Evolutionary conservation across 1,140 invertebrate genomes (phyloP), one percentile per base, ranked within the genome.

Genomic region (Cheumatopsyche charites): DNA sequence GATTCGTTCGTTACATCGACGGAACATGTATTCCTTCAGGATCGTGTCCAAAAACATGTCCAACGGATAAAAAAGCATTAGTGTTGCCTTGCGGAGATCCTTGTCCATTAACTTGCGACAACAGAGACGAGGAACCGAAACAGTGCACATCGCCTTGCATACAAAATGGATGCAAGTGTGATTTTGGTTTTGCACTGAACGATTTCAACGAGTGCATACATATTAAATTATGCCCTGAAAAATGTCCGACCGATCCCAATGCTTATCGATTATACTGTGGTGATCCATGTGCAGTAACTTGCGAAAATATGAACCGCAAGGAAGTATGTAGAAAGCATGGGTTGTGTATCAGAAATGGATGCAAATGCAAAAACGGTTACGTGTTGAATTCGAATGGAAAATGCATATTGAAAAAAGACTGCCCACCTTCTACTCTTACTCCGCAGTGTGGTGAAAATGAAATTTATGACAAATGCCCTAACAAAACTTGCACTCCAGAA

Each of bases 91-190:
- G 63, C 23, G 42, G 42, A 47, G 63, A 47, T 49, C 42, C 63
- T 15, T 66, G 63, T 47, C 63, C 63, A 9, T 26, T 17, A 15
- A 66, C 63, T 0, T 66, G 63, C 21, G 6, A 47, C 25, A 47
- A 66, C 63, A 68, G 61, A 36, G 49, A 67, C 62, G 62, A 72
- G 13, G 36, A 9, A 43, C 29, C 21, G 23, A 36, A 52, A 23
- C 17, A 19, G n/a, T 72, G 70, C 19, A 41, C 61, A 0, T 17
- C 19, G 1, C 23, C 47, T 7, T 74, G 73, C 43, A 47, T 71
- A 12, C 15, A 42, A 1, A 21, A 49, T n/a, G 70, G 67, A n/a
- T 63, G 62, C 36, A 69, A 43, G 9, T 75, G 73, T 47, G 72
- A 69, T 29, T n/a, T 19, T 11, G 70, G 67, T 0, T 72, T 23